phyloP scores from a whole-genome alignment of 64 coral and sea anemone species.

The Platygyra sinensis region DNA sequence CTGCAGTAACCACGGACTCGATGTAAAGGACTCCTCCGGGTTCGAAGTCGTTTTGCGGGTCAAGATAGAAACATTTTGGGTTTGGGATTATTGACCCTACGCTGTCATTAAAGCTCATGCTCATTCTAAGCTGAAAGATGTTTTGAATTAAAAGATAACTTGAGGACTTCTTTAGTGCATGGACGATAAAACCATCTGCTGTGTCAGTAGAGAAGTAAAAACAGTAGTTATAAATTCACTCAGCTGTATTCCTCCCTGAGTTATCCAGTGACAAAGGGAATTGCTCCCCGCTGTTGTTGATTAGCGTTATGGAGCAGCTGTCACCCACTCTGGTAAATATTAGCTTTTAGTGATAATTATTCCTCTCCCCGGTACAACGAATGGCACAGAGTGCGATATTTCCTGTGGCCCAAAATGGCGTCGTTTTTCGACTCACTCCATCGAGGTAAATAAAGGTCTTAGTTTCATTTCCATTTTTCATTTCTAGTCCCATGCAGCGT shows the following conservation, averaged over 20 bases:
- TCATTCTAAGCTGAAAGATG: background rate
- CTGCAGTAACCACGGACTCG: background rate
- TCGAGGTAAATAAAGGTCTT: no score
- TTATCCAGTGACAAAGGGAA: background rate
- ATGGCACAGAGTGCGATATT: background rate
- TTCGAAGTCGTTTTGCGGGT: background rate
- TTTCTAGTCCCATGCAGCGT: no score
- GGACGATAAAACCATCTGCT: background rate
- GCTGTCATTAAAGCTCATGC: background rate
- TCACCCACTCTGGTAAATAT: background rate
- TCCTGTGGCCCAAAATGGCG: background rate
- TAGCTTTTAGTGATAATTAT: background rate
- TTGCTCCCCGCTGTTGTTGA: background rate
- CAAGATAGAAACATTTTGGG: constrained; percentile 2
- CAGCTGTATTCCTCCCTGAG: background rate
- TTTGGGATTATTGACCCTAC: background rate
- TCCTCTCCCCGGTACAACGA: background rate
- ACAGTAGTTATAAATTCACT: background rate
- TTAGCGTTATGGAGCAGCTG: background rate
- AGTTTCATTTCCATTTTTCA: no score
- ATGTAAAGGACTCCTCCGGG: background rate
- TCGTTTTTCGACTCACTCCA: background rate
- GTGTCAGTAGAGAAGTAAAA: background rate
- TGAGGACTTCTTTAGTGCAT: no score
- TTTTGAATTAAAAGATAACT: no score